phyloP scores from a whole-genome alignment of 2,113 vertebrate genomes.

The Leptosomus discolor region DNA sequence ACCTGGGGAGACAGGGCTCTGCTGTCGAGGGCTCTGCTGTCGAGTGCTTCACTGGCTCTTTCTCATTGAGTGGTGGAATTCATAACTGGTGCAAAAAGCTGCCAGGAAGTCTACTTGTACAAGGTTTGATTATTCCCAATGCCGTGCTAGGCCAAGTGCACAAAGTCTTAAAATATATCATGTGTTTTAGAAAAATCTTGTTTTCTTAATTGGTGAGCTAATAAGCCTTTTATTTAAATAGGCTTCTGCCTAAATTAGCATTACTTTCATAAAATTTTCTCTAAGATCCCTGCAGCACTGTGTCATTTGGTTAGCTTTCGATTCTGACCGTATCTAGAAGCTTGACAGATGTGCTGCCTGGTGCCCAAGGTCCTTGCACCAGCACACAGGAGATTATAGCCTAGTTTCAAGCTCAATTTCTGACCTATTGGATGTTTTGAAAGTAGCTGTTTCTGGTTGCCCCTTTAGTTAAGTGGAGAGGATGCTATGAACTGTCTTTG shows the following conservation, averaged over 20 bases:
- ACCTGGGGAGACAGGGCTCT: background rate
- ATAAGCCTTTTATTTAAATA: background rate
- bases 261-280: background rate
- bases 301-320: background rate
- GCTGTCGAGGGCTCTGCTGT: background rate
- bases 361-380: background rate
- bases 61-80: background rate
- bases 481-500: background rate
- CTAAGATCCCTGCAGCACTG: background rate
- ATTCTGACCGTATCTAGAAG: background rate
- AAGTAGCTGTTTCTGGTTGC: background rate
- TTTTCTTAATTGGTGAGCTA: background rate
- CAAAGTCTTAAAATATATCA: background rate
- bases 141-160: background rate
- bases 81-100: background rate
- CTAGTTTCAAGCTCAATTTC: background rate
- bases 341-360: background rate
- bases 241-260: background rate
- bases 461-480: background rate
- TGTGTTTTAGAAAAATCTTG: background rate
- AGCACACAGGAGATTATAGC: background rate
- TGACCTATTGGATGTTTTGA: background rate
- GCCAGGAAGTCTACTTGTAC: background rate
- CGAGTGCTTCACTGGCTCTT: background rate
- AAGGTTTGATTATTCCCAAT: background rate